A percentile compares a stretch with the other conserved stretches of the same genome.
phyloP scores from a whole-genome alignment of 2,888 invertebrate species.

The Exocentrus adspersus region DNA sequence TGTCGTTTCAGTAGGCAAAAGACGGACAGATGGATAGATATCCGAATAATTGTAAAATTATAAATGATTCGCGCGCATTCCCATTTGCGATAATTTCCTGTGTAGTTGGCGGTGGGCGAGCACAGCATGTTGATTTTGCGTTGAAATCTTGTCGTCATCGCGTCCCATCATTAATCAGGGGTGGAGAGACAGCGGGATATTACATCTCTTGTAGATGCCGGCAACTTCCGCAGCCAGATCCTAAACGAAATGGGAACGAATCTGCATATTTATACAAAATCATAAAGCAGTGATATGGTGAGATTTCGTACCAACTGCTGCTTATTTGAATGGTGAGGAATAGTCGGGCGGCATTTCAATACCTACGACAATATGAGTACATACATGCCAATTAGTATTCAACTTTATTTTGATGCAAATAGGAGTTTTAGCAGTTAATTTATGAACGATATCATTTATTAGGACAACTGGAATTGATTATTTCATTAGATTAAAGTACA shows the following conservation, averaged over 20 bases:
- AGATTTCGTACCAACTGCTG: not conserved
- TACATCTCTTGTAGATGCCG: conserved; percentile 61
- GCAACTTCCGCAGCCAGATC: conserved; percentile 58
- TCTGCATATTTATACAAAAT: conserved; percentile 60
- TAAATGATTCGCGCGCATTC: conserved; percentile 52
- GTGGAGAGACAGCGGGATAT: conserved; percentile 62
- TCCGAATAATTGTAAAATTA: conserved; percentile 46
- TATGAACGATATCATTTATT: too few relatives aligned
- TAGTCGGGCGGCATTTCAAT: conserved; percentile 2
- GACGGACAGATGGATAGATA: conserved; percentile 35
- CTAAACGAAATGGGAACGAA: conserved; percentile 60
- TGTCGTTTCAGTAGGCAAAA: conserved; percentile 24
- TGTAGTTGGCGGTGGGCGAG: conserved; percentile 48
- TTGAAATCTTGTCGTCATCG: conserved; percentile 52
- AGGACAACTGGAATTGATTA: too few relatives aligned
- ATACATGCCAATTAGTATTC: too few relatives aligned
- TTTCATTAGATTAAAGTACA: too few relatives aligned
- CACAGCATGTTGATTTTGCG: conserved; percentile 52
- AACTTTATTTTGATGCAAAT: too few relatives aligned
- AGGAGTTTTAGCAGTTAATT: too few relatives aligned
- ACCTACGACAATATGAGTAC: too few relatives aligned
- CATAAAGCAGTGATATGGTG: conserved; percentile 27
- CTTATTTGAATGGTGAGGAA: not conserved
- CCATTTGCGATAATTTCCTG: conserved; percentile 56
- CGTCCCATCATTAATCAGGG: conserved; percentile 61